Evolutionary conservation across 1,140 invertebrate genomes (phyloP), one percentile per base, ranked within the genome.

Genomic region (Drosophila sechellia): DNA sequence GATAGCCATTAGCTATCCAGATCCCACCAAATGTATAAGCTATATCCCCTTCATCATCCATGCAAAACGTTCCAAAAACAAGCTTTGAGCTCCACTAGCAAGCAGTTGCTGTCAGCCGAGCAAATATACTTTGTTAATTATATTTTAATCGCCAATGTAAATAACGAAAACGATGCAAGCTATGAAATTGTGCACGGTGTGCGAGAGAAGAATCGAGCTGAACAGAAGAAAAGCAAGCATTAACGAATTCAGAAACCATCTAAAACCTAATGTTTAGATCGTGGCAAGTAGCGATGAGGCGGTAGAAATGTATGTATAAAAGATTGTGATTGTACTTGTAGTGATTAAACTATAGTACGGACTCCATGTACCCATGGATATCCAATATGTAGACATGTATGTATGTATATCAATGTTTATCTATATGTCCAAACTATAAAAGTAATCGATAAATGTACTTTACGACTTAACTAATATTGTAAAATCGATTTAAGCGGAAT

Each of bases 311-410:
- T 77, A 77, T 77, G 74, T 71, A 71, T 77, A 77, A 77, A 77
- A 72, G 59, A 77, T 78, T 78, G 76, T 78, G 76, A 78, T 78
- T 78, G 76, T 78, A 78, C 66, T 78, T 78, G 75, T 78, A 78
- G 76, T 65, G 74, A 65, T 71, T 78, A 64, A 77, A 64, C 34
- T 35, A 75, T 76, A 75, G 61, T 42, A 37, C 37, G 46, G 1
- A 20, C 59, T 65, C 46, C 27, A 53, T 53, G 46, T 37, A 64
- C 12, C 45, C 27, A 64, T 64, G 17, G 64, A 42, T 45, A 27
- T 35, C 58, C 46, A 42, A 25, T 46, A 55, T 53, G 43, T 63
- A 74, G 15, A 61, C 49, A 15, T 75, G 45, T 75, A 60, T 61
- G 58, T 75, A 65, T 66, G 69, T 74, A 75, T 43, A 76, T 75